Percentiles rank a stretch among this genome's conserved stretches.
Evolutionary conservation across 2,888 invertebrate genomes (phyloP).

Genomic region (Miltochrista miniata): DNA sequence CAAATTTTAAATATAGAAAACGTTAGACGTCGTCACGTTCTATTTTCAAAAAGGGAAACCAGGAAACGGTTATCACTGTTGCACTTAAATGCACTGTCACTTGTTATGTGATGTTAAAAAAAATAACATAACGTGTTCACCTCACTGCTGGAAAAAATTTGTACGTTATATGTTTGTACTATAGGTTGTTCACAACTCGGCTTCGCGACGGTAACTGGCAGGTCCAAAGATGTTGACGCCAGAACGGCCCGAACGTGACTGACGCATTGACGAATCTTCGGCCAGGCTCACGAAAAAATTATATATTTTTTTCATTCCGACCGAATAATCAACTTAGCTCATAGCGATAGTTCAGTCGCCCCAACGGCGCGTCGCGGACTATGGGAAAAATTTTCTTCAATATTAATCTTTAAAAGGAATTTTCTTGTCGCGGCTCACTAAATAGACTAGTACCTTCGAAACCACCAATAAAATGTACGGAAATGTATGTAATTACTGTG

Average conservation of each 20-base stretch:
- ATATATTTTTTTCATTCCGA: constrained; percentile 76
- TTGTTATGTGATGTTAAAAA: constrained; percentile 41
- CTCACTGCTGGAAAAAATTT: constrained; percentile 76
- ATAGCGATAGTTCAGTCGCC: constrained; percentile 81
- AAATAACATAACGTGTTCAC: constrained; percentile 62
- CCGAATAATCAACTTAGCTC: constrained; percentile 80
- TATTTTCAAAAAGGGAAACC: constrained; percentile 44
- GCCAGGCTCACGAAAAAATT: constrained; percentile 76
- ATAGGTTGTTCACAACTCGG: constrained; percentile 77
- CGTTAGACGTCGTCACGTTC: constrained; percentile 54
- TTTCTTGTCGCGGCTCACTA: constrained; percentile 27
- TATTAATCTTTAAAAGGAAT: constrained; percentile 49
- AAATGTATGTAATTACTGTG: constrained; percentile 50
- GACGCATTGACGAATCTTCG: constrained; percentile 81
- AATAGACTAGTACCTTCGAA: constrained; percentile 32
- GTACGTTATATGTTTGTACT: constrained; percentile 79
- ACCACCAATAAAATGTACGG: constrained; percentile 39
- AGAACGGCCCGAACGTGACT: constrained; percentile 72
- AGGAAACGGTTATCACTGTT: constrained; percentile 51
- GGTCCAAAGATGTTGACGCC: constrained; percentile 70
- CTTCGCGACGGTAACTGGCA: constrained; percentile 62
- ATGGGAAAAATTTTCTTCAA: constrained; percentile 42
- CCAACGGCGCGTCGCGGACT: constrained; percentile 43
- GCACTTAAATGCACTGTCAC: constrained; percentile 74
- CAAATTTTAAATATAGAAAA: constrained; percentile 48